Base-by-base conservation (phyloP, 2,888 invertebrate species). In the Watsonalla binaria region DNA sequence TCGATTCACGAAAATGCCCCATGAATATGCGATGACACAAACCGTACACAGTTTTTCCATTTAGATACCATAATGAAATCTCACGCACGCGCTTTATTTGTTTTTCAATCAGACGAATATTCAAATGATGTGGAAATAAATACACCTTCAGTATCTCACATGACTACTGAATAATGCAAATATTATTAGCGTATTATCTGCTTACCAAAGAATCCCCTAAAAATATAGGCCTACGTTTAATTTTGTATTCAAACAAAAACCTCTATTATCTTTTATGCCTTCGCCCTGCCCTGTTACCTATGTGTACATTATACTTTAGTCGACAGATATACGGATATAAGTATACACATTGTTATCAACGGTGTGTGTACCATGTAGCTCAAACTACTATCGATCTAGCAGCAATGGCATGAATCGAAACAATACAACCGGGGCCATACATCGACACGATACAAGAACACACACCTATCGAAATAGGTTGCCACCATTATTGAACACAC, bases 21-120 rank as follows among this genome's bases (percentile, higher is more conserved):
- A 90, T 90, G 90, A 90, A 90, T 90, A 90, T 90, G 89, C 89
- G 88, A 90, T 90, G 88, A 82, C 90, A 89, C 88, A 89, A 84
- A 84, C 86, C 84, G 84, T 87, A 89, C 89, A 90, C 85, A 86
- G 84, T 89, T 89, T 90, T 90, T 89, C 90, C 88, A 89, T 89
- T 89, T 87, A 83, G 83, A 78, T 74, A 78, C 76, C 79, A 72
- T 86, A 90, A 89, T 89, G 89, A 89, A 87, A 86, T 80, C 83
- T 80, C 82, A 84, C 83, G 85, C 82, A 84, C 83, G 70, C 72
- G 59, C 71, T 74, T 69, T 82, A 79, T 85, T 86, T 86, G 81
- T 80, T 82, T 84, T 84, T 80, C 80, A 82, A 86, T 83, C 82
- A 78, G 75, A 68, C 64, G 66, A 65, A 71, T 70, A 74, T 76